phyloP scores from a whole-genome alignment of 37 sponge, comb jelly and placozoan genomes.

The Cladorhizidae sp. region DNA sequence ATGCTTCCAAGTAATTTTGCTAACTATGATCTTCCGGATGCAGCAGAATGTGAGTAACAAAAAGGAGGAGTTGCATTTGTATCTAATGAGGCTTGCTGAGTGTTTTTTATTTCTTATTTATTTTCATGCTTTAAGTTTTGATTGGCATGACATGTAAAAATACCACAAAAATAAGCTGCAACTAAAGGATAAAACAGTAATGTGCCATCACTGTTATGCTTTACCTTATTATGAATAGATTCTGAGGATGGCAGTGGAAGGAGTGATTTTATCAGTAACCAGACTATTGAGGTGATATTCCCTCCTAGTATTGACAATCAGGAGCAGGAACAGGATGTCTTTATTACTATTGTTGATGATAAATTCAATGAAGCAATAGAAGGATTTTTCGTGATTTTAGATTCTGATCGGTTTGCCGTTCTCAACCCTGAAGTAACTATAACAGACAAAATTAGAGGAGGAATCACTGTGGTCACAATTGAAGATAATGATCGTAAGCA shows the following conservation, averaged over 20 bases:
- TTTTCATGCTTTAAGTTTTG: too few relatives aligned
- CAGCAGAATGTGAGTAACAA: constrained; percentile 20
- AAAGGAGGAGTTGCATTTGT: too few relatives aligned
- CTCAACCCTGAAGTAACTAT: not conserved
- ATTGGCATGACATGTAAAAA: too few relatives aligned
- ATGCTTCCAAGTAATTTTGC: not conserved
- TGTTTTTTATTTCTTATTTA: too few relatives aligned
- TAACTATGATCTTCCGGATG: not conserved
- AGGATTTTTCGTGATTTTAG: not conserved
- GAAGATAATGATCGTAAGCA: constrained; percentile 25
- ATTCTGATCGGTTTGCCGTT: not conserved
- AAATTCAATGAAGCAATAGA: constrained; percentile 7
- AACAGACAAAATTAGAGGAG: not conserved
- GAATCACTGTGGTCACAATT: constrained; percentile 1
- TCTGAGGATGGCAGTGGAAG: constrained; percentile 1
- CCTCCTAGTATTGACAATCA: not conserved
- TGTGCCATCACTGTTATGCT: too few relatives aligned
- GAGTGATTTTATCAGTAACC: not conserved
- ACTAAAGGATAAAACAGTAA: too few relatives aligned
- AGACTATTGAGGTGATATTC: not conserved
- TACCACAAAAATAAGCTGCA: too few relatives aligned
- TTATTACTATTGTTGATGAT: not conserved
- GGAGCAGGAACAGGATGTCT: not conserved
- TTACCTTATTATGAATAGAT: not conserved
- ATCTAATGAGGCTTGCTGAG: too few relatives aligned